Percentiles rank a stretch among this genome's conserved stretches.
These are phyloP conservation scores for Drosophila sechellia DNA, from an alignment of 1,140 invertebrate species.

Conservation along the genomic window DNA sequence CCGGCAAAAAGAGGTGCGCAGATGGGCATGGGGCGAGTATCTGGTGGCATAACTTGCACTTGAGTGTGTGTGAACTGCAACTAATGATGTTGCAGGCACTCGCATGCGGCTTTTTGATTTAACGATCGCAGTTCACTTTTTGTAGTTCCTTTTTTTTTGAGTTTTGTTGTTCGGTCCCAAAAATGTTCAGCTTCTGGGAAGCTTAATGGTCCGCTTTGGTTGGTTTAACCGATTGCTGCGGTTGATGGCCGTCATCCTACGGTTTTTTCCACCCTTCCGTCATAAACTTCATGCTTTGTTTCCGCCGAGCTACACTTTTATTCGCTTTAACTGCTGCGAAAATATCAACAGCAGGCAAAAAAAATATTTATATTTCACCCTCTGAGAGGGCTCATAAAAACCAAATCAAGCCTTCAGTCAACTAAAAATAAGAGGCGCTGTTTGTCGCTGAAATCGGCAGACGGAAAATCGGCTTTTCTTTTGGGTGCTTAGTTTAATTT, in stretches of 20 bases:
- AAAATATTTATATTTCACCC: constrained; percentile 21
- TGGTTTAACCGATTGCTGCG: constrained; percentile 61
- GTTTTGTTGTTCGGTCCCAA: constrained; percentile 2
- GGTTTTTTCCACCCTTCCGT: constrained; percentile 22
- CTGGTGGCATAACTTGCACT: constrained; percentile 67
- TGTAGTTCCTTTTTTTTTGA: constrained; percentile 32
- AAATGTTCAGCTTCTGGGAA: constrained; percentile 3
- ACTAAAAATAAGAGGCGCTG: constrained; percentile 21
- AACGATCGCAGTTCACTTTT: constrained; percentile 61
- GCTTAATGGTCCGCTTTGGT: constrained; percentile 70
- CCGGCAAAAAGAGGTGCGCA: background rate
- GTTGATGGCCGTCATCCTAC: constrained; percentile 63
- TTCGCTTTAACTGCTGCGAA: constrained; percentile 42
- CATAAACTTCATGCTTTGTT: constrained; percentile 55
- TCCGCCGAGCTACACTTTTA: constrained; percentile 47
- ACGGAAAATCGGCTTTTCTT: constrained; percentile 36
- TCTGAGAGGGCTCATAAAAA: constrained; percentile 28
- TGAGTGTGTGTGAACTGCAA: constrained; percentile 78
- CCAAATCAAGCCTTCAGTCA: constrained; percentile 36
- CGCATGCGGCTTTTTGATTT: constrained; percentile 79
- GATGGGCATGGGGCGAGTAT: constrained; percentile 28
- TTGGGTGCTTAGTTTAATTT: constrained; percentile 25
- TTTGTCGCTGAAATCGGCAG: constrained; percentile 49
- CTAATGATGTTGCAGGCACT: constrained; percentile 82
- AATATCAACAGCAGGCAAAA: constrained; percentile 28